phyloP scores from a whole-genome alignment of 2,888 invertebrate species.

The Drosophila nigricruria region DNA sequence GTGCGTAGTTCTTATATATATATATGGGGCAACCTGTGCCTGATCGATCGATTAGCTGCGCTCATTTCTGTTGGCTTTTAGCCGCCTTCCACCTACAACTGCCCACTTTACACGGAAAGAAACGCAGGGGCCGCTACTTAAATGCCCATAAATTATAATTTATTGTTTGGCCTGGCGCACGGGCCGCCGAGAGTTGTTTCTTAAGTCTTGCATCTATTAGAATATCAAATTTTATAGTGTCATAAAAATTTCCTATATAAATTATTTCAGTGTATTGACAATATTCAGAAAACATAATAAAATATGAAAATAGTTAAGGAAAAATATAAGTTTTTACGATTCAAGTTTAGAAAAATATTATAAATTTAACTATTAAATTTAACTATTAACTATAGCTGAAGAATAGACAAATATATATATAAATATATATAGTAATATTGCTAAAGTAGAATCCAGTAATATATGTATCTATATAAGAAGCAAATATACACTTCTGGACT shows the following conservation, averaged over 20 bases:
- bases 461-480: neutral
- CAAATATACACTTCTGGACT: neutral
- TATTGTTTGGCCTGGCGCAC: slow-evolving; percentile 55
- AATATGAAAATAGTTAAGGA: neutral
- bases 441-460: neutral
- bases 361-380: no score
- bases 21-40: slow-evolving; percentile 73
- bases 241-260: slow-evolving; percentile 4
- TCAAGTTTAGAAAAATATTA: neutral
- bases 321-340: neutral
- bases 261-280: slow-evolving; percentile 6
- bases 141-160: slow-evolving; percentile 81
- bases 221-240: neutral
- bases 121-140: slow-evolving; percentile 67
- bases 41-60: slow-evolving; percentile 76
- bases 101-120: slow-evolving; percentile 43
- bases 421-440: neutral
- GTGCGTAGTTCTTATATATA: slow-evolving; percentile 16
- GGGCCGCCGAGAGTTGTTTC: slow-evolving; percentile 39
- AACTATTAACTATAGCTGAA: no score
- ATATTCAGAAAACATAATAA: neutral
- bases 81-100: slow-evolving; percentile 50
- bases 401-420: no score
- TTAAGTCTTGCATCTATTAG: slow-evolving; percentile 1
- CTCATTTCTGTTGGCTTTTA: slow-evolving; percentile 66